phyloP scores from a whole-genome alignment of 2,888 invertebrate species.

The Campopleginae sp. region DNA sequence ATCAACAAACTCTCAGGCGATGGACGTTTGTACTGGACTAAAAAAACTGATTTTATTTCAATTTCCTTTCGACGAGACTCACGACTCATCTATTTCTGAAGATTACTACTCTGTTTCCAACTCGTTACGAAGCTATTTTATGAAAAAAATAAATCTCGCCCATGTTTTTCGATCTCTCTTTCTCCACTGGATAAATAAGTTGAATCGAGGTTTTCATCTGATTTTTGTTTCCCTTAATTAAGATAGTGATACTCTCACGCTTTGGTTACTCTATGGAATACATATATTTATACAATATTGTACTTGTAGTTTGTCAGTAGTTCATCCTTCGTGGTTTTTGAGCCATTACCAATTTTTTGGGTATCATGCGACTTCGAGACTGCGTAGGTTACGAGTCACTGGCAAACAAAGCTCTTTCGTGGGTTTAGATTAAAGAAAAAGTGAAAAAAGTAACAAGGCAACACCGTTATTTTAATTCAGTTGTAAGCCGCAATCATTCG shows the following conservation, averaged over 20 bases:
- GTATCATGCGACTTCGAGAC: constrained; percentile 74
- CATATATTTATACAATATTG: constrained; percentile 58
- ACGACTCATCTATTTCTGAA: background rate
- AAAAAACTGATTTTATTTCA: constrained; percentile 9
- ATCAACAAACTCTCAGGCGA: constrained; percentile 1
- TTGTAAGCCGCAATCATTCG: constrained; percentile 74
- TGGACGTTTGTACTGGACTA: constrained; percentile 48
- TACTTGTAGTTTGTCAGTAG: constrained; percentile 65
- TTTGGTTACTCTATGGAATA: constrained; percentile 55
- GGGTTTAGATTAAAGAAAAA: constrained; percentile 53
- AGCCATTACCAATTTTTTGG: constrained; percentile 72
- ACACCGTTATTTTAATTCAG: constrained; percentile 63
- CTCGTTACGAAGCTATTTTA: background rate
- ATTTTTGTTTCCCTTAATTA: constrained; percentile 8
- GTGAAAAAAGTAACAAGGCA: constrained; percentile 43
- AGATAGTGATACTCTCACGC: constrained; percentile 59
- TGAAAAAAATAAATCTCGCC: background rate
- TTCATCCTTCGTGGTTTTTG: constrained; percentile 70
- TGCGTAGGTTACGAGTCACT: constrained; percentile 71
- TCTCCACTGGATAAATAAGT: constrained; percentile 9
- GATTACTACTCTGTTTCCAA: background rate
- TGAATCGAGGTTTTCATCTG: constrained; percentile 15
- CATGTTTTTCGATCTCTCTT: background rate
- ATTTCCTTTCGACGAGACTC: background rate
- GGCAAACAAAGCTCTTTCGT: constrained; percentile 61